phyloP scores from a whole-genome alignment of 1,140 invertebrate genomes.

The Phymastichus coffea region DNA sequence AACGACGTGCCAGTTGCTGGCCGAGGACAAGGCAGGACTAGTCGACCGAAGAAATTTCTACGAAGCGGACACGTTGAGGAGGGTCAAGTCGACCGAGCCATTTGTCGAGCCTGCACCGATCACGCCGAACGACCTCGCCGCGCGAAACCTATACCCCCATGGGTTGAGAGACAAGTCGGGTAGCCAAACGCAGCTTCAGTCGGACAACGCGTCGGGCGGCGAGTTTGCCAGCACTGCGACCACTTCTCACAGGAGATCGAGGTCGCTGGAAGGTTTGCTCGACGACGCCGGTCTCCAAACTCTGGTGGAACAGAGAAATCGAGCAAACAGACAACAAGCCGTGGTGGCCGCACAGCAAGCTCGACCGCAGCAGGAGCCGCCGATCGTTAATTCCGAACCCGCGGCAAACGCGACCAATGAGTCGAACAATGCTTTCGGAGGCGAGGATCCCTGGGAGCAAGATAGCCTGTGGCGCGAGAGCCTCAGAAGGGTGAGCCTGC shows the following conservation, averaged over 20 bases:
- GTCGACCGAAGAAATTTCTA: conserved; percentile 78
- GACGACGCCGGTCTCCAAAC: conserved; percentile 58
- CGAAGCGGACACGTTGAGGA: conserved; percentile 65
- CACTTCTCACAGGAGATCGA: conserved; percentile 52
- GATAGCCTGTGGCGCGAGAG: conserved; percentile 79
- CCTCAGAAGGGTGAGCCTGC: conserved; percentile 71
- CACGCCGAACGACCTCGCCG: conserved; percentile 39
- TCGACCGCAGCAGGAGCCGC: background rate
- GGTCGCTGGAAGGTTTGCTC: conserved; percentile 66
- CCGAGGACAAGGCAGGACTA: conserved; percentile 57
- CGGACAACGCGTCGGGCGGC: background rate
- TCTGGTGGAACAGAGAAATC: conserved; percentile 41
- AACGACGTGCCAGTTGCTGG: conserved; percentile 67
- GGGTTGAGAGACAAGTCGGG: conserved; percentile 52
- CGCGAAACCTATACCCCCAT: conserved; percentile 59
- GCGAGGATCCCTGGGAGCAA: conserved; percentile 79
- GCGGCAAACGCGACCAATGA: background rate
- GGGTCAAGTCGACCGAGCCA: conserved; percentile 57
- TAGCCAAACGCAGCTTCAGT: conserved; percentile 23
- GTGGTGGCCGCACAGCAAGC: background rate
- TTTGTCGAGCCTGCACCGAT: conserved; percentile 36
- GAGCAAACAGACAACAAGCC: conserved; percentile 30
- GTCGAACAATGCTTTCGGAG: conserved; percentile 39
- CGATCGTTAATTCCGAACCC: background rate
- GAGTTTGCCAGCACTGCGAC: conserved; percentile 25